Conservation (phyloP, 2,797 vertebrate genomes). For the Chromobotia macracanthus region DNA sequence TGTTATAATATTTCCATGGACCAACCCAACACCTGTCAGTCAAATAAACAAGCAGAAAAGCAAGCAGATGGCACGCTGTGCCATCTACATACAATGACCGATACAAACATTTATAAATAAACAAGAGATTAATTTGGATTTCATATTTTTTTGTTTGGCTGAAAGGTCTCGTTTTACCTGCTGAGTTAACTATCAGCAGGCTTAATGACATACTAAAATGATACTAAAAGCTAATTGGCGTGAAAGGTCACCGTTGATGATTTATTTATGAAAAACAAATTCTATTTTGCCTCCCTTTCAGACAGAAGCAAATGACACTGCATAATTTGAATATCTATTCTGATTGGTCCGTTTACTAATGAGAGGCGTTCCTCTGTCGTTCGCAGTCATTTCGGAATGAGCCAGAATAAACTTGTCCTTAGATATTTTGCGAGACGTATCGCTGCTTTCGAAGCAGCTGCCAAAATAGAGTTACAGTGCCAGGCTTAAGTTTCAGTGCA, state of each 20-base stretch:
- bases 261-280: neutral
- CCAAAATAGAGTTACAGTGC: slow-evolving; percentile 25
- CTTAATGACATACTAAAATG: neutral
- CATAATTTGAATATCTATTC: neutral
- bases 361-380: neutral
- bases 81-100: neutral
- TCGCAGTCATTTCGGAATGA: neutral
- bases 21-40: neutral
- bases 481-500: slow-evolving; percentile 1
- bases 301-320: neutral
- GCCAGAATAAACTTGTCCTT: slow-evolving; percentile 32
- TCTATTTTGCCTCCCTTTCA: neutral
- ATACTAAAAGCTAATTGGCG: slow-evolving; percentile 7
- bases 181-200: neutral
- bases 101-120: neutral
- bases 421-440: slow-evolving; percentile 24
- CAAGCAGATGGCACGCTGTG: neutral
- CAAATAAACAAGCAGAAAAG: neutral
- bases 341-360: neutral
- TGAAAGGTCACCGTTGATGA: neutral
- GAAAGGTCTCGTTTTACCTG: neutral
- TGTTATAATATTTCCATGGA: neutral
- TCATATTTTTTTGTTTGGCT: neutral
- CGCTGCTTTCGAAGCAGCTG: neutral
- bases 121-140: neutral